Conservation (phyloP, 2,113 vertebrate species). For the Rhinichthys klamathensis region DNA sequence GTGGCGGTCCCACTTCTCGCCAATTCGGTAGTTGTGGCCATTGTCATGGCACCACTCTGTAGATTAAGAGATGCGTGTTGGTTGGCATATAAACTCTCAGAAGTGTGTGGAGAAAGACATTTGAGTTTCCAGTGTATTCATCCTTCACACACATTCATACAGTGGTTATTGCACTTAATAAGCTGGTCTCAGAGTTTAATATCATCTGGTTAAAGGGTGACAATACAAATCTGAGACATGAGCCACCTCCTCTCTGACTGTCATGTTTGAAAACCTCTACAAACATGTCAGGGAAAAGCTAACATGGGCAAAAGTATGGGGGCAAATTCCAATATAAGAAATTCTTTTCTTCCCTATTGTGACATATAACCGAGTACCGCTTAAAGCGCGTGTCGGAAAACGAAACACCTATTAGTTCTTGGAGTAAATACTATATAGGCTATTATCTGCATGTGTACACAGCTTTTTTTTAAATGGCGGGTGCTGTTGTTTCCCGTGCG, state of each 20-base stretch:
- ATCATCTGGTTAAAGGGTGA: conserved; percentile 63
- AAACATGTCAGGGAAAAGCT: conserved; percentile 45
- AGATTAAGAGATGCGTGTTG: neutral
- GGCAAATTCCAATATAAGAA: too few relatives aligned
- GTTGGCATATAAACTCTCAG: neutral
- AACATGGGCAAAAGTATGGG: conserved; percentile 57
- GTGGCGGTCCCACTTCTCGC: conserved; percentile 93
- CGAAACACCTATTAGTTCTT: too few relatives aligned
- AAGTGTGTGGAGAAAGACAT: neutral
- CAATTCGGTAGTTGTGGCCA: conserved; percentile 90
- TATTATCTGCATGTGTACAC: too few relatives aligned
- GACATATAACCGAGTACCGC: too few relatives aligned
- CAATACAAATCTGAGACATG: conserved; percentile 63
- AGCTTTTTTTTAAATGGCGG: too few relatives aligned
- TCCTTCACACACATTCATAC: conserved; percentile 28
- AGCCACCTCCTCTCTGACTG: conserved; percentile 6
- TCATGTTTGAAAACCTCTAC: conserved; percentile 43
- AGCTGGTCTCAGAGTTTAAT: conserved; percentile 62
- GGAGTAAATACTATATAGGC: too few relatives aligned
- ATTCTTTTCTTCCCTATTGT: too few relatives aligned
- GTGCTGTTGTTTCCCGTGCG: too few relatives aligned
- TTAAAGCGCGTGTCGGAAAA: too few relatives aligned
- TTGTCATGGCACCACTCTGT: conserved; percentile 97
- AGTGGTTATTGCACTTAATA: conserved; percentile 8
- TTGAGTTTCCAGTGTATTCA: conserved; percentile 18